Evolutionary conservation across 1,140 invertebrate genomes (phyloP), one percentile per base, ranked within the genome.

Genomic region (Cydia splendana): DNA sequence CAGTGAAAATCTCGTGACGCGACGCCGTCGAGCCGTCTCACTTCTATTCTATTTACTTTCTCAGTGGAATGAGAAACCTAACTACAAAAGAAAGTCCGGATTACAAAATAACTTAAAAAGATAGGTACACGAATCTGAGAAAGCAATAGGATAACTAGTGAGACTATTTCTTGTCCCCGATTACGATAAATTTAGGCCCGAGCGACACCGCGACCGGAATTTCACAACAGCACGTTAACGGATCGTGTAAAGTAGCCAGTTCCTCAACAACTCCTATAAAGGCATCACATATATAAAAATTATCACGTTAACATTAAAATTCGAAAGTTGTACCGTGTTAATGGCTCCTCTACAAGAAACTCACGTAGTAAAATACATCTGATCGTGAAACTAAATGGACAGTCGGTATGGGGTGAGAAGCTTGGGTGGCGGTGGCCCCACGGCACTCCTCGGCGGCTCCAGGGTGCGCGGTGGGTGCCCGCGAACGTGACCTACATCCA

Each of bases 401-500:
- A 65, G 67, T 38, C n/a, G 67, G 67, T 38, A 38, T 38, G n/a
- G n/a, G n/a, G 34, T 69, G 34, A 38, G 10, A 38, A 38, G 30
- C 65, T 30, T 34, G 10, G 48, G 51, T 7, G 34, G 38, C n/a
- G n/a, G n/a, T n/a, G n/a, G n/a, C n/a, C 18, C 34, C 28, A 48
- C 45, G 28, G 24, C 4, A 48, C 45, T 13, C 38, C 42, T 4
- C 42, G 65, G 65, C 65, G 24, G 42, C 38, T 9, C 38, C 7
- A 2, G 18, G 24, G 4, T 20, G 30, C 65, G 57, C 51, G 20
- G 34, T 4, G 45, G 38, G 7, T 71, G 42, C 24, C 34, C 30
- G 73, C 65, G 13, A 73, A 38, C 24, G 65, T 78, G 67, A 75
- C 82, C 80, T 83, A 82, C 79, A 83, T 81, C 79, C 75, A 45